Conservation (phyloP, 1,140 invertebrate species). For the Xylocopa sonorina region DNA sequence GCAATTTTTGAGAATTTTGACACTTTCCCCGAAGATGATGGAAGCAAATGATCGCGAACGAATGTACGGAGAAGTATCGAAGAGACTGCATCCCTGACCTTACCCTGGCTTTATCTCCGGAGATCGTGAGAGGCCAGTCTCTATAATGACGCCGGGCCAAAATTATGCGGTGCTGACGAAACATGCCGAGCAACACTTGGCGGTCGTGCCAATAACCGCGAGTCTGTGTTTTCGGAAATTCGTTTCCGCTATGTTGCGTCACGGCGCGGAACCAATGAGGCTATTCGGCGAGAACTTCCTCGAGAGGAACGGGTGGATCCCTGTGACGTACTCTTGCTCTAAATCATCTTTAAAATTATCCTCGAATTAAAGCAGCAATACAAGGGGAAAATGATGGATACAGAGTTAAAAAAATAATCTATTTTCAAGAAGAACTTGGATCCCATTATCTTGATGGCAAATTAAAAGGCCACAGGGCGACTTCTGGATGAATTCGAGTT, state of each 20-base stretch:
- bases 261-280: background rate
- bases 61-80: constrained; percentile 11
- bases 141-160: constrained; percentile 56
- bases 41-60: background rate
- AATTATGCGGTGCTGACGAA: constrained; percentile 70
- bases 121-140: constrained; percentile 34
- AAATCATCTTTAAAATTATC: background rate
- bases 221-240: constrained; percentile 55
- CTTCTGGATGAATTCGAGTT: background rate
- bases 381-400: too few species aligned
- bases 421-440: background rate
- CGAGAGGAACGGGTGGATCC: background rate
- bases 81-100: constrained; percentile 66
- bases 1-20: background rate
- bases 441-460: background rate
- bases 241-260: constrained; percentile 56
- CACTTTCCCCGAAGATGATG: background rate
- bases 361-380: too few species aligned
- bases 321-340: background rate
- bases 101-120: constrained; percentile 51
- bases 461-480: background rate
- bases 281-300: background rate
- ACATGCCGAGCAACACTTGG: constrained; percentile 66
- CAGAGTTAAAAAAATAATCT: too few species aligned
- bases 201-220: constrained; percentile 66